Base-by-base conservation (phyloP, 2,113 vertebrate species). In the Rhinolophus ferrumequinum region DNA sequence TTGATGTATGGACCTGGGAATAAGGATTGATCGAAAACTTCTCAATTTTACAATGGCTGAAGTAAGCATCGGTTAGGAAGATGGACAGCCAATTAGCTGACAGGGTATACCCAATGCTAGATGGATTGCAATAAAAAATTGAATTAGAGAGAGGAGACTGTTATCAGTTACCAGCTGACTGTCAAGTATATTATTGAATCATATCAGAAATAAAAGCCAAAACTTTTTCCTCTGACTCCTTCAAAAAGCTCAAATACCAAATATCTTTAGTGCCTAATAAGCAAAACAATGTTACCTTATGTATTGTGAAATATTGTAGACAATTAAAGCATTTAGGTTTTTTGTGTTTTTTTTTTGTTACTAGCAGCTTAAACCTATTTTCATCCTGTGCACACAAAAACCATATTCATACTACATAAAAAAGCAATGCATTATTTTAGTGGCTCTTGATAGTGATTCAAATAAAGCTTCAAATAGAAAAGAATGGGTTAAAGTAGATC, bases 21-120 rank as follows among this genome's bases (percentile, higher is more conserved):
- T 88, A 92, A 73, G 41, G 89, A 95, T 54, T 26, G 24, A 94
- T 94, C 8, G 6, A 70, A 97, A 86, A 77, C 47, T 62, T 96
- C 94, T 94, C 26, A 2, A 84, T 97, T 96, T 90, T 97, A 88
- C 70, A 94, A 1, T 97, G 76, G 14, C 11, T 93, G 60, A 90
- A 84, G 41, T 18, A 96, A 64, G 3, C 16, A 4, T 93, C 82
- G 60, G 50, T 92, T 60, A 97, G 77, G 62, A 90, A 90, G 67
- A 91, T 95, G 69, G 97, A 69, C 60, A 94, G 6, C 0, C 0
- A 93, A 0, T 95, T 92, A 91, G 22, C 64, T 94, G 26, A 56
- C 50, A 70, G 19, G 8, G 26, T 90, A 94, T 77, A 38, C 72
- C 81, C 64, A 81, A 90, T 82, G 58, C 84, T 93, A 83, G 81